Evolutionary conservation across 2,113 vertebrate species (phyloP).

Genomic region (Lagenorhynchus albirostris): DNA sequence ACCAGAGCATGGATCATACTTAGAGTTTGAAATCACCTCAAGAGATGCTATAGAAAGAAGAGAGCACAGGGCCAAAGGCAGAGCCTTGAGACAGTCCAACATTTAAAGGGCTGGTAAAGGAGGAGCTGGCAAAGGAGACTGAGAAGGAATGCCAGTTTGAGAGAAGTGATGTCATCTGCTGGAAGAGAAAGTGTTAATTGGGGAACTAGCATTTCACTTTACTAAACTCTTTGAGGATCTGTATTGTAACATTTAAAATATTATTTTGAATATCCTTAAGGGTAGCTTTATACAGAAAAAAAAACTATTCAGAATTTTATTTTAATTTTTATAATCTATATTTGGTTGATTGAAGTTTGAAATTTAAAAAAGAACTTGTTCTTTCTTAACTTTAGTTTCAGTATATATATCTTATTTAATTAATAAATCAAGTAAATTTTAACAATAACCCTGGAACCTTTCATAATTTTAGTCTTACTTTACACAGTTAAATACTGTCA

Average conservation of each 20-base stretch:
- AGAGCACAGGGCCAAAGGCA: not conserved
- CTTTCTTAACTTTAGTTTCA: not conserved
- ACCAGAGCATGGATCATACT: not conserved
- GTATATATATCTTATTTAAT: not conserved
- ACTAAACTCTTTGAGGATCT: not conserved
- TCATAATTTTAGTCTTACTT: not conserved
- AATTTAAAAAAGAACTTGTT: not conserved
- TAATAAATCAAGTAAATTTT: conserved; percentile 12
- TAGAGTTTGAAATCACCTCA: not conserved
- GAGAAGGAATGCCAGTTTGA: not conserved
- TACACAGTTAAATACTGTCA: not conserved
- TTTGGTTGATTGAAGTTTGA: not conserved
- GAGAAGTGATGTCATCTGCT: not conserved
- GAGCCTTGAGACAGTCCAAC: not conserved
- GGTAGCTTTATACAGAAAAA: not conserved
- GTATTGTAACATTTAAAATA: not conserved
- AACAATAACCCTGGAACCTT: not conserved
- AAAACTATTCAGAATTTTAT: not conserved
- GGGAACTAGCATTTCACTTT: not conserved
- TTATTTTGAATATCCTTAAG: not conserved
- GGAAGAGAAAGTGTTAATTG: not conserved
- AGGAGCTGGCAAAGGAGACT: not conserved
- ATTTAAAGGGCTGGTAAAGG: not conserved
- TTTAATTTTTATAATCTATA: not conserved
- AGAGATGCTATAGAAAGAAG: not conserved